Base-by-base conservation (phyloP, 2,888 invertebrate species). In the Epinotia nisella region DNA sequence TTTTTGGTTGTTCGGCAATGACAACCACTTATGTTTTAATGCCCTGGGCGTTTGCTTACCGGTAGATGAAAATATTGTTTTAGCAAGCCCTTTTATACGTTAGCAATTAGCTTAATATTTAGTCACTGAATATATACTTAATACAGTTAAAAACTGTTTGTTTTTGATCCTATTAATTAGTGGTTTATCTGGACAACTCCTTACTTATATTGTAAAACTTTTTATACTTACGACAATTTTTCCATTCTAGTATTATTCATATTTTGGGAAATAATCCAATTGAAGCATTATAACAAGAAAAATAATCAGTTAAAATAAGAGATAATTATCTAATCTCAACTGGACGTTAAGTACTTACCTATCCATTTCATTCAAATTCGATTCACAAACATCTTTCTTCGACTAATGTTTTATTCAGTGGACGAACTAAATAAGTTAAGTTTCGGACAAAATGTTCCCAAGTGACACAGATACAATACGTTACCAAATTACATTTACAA, bases 381-480 rank as follows among this genome's bases (percentile, higher is more conserved):
- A 88, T 88, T 86, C 82, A 80, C 82, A 78, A 83, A 83, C 83
- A 84, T 85, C 81, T 83, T 85, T 81, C 78, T 87, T 86, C 79
- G 78, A 76, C 84, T 88, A 86, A 93, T 93, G 90, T 90, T 88
- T 90, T 90, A 90, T 90, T 89, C 89, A 90, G 86, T 84, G 79
- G 79, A 79, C 80, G 83, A 84, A 86, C 87, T 91, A 92, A 93
- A 92, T 90, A 93, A 91, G 90, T 91, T 90, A 85, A 87, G 85
- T 87, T 90, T 92, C 90, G 92, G 90, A 92, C 92, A 91, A 92
- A 93, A 92, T 85, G 86, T 83, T 93, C 93, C 92, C 93, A 85
- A 84, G 90, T 85, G 90, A 90, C 93, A 92, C 85, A 90, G 89
- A 91, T 91, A 92, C 89, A 88, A 86, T 86, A 82, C 81, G 83